Base-by-base conservation (phyloP, 2,888 invertebrate species). In the Lypha dubia region DNA sequence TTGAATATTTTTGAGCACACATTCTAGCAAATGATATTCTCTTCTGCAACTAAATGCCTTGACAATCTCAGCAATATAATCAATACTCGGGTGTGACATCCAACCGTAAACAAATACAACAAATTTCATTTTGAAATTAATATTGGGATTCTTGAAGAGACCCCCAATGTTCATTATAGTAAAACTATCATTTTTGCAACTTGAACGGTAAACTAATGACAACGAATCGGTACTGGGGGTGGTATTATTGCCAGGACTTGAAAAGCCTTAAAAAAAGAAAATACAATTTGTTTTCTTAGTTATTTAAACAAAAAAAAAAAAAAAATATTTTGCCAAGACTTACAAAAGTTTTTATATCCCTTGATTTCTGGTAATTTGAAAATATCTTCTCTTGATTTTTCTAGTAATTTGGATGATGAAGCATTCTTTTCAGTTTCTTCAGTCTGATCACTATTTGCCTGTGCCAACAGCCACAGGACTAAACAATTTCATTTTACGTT, bases 1-100 rank as follows among this genome's bases (percentile, higher is more conserved):
- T 92, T 92, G 24, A 92, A 83, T 11, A 88, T 92, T 91, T 92
- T 20, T 2, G 15, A n/a, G n/a, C n/a, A n/a, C n/a, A 79, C 86
- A 84, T 62, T 89, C 89, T 79, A 89, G 5, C 24, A 87, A 84
- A 77, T 89, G 88, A 22, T 85, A 83, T 46, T 89, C 89, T 8
- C 89, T 88, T 65, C 91, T 89, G 58, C 90, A 89, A 38, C 82
- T 77, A 77, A 89, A 90, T 3, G 91, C 91, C 24, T 89, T 86
- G 8, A 86, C 86, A 71, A 87, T 63, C 3, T 83, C 71, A 0
- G 73, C 85, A 5, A 79, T 81, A 0, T 81, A 79, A 49, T 87
- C 85, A 11, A 24, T 22, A 0, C 90, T 87, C 46, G 87, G 87
- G 4, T 88, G 86, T 2, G 65, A 35, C 15, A 24, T 79, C 90